Evolutionary conservation across 2,888 invertebrate species (phyloP).

Genomic region (Dascillus cervinus): DNA sequence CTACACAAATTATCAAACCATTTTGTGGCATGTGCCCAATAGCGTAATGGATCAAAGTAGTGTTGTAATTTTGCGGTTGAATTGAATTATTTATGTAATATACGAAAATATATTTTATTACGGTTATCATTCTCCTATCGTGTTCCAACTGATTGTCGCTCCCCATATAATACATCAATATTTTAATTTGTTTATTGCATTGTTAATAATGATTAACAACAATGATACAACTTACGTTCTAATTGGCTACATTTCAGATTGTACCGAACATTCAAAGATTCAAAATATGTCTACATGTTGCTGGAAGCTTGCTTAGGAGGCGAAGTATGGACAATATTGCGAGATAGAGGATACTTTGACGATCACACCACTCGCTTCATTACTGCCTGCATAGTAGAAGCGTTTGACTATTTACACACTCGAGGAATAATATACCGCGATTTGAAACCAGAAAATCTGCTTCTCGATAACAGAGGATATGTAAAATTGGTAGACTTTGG

Average conservation of each 20-base stretch:
- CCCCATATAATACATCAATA: too few relatives aligned
- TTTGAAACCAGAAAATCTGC: slow-evolving; percentile 64
- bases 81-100: too few relatives aligned
- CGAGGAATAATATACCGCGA: slow-evolving; percentile 55
- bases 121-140: too few relatives aligned
- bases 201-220: too few relatives aligned
- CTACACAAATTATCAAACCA: too few relatives aligned
- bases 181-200: not conserved
- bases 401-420: slow-evolving; percentile 60
- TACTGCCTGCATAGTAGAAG: slow-evolving; percentile 62
- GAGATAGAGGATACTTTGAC: slow-evolving; percentile 59
- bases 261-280: slow-evolving; percentile 59
- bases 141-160: too few relatives aligned
- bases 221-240: too few relatives aligned
- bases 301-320: slow-evolving; percentile 67
- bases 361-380: slow-evolving; percentile 59
- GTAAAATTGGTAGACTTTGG: slow-evolving; percentile 65
- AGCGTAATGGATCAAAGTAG: too few relatives aligned
- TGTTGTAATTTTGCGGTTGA: too few relatives aligned
- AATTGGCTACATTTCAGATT: slow-evolving; percentile 45
- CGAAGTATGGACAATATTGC: slow-evolving; percentile 63
- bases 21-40: too few relatives aligned
- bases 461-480: slow-evolving; percentile 54
- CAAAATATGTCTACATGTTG: slow-evolving; percentile 65
- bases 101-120: too few relatives aligned